phyloP scores from a whole-genome alignment of 2,888 invertebrate genomes.

The Mesodorylaimus sp. region DNA sequence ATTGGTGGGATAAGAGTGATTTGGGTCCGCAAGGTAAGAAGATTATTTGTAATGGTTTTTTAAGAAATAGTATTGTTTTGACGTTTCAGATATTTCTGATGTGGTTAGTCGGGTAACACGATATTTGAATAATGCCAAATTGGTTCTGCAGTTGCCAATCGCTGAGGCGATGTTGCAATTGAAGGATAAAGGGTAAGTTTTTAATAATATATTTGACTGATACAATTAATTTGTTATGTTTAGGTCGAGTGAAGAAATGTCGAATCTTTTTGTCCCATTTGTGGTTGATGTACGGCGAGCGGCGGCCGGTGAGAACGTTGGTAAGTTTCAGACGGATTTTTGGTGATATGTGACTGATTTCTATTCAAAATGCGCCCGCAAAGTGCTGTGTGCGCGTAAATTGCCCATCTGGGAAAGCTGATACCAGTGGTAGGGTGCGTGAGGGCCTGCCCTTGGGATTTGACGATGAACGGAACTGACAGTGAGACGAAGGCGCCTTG shows the following conservation, averaged over 20 bases:
- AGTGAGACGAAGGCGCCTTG: too few species aligned
- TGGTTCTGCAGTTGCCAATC: conserved; percentile 20
- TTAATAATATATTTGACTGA: not conserved
- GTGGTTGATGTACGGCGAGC: conserved; percentile 20
- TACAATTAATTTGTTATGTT: not conserved
- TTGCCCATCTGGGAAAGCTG: too few species aligned
- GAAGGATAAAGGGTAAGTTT: conserved; percentile 9
- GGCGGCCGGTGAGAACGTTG: too few species aligned
- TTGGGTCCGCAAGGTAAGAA: not conserved
- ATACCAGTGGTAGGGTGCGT: too few species aligned
- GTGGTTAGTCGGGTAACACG: not conserved
- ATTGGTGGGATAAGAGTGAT: conserved; percentile 9
- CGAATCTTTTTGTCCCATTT: conserved; percentile 26
- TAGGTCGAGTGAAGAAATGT: not conserved
- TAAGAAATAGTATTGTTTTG: not conserved
- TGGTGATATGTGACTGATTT: too few species aligned
- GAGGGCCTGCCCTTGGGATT: too few species aligned
- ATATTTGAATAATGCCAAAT: conserved; percentile 1
- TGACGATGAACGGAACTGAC: too few species aligned
- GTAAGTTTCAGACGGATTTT: too few species aligned
- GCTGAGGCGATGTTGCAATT: conserved; percentile 27
- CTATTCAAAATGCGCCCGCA: too few species aligned
- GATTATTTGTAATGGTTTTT: too few species aligned
- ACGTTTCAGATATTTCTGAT: conserved; percentile 5
- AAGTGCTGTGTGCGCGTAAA: too few species aligned